These are phyloP conservation scores for Meloe dianella DNA, from an alignment of 2,888 invertebrate species.

Conservation along the genomic window DNA sequence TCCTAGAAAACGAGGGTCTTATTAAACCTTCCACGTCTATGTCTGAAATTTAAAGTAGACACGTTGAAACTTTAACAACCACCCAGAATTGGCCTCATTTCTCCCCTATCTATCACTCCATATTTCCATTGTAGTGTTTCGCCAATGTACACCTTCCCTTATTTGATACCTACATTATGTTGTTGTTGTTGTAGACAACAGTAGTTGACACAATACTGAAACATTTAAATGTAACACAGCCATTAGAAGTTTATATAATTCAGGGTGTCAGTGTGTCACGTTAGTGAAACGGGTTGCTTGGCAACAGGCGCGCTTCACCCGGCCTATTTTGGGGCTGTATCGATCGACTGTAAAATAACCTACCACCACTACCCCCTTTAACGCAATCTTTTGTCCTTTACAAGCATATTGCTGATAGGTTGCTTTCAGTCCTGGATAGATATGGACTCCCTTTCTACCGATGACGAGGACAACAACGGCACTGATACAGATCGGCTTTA, in stretches of 20 bases:
- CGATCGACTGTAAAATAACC: slow-evolving; percentile 48
- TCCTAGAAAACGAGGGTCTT: not conserved
- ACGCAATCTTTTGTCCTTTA: not conserved
- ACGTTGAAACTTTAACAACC: not conserved
- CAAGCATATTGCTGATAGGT: not conserved
- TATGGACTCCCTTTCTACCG: slow-evolving; percentile 35
- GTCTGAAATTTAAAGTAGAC: not conserved
- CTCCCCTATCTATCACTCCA: no score
- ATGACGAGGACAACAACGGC: not conserved
- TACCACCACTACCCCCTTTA: slow-evolving; percentile 10
- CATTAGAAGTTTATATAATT: slow-evolving; percentile 46
- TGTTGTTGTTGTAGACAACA: no score
- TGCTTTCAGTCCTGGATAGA: slow-evolving; percentile 1
- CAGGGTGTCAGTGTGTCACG: slow-evolving; percentile 61
- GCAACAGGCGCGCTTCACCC: slow-evolving; percentile 57
- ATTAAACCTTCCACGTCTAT: not conserved
- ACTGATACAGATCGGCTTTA: not conserved
- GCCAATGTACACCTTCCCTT: no score
- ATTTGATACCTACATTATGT: no score
- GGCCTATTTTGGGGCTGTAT: slow-evolving; percentile 61
- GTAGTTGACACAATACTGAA: slow-evolving; percentile 15
- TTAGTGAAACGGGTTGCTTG: slow-evolving; percentile 57
- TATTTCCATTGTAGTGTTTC: no score
- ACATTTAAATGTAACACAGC: slow-evolving; percentile 25
- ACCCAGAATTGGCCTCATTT: not conserved